Evolutionary conservation across 2,797 vertebrate species (phyloP).

Genomic region (Trichosurus vulpecula): DNA sequence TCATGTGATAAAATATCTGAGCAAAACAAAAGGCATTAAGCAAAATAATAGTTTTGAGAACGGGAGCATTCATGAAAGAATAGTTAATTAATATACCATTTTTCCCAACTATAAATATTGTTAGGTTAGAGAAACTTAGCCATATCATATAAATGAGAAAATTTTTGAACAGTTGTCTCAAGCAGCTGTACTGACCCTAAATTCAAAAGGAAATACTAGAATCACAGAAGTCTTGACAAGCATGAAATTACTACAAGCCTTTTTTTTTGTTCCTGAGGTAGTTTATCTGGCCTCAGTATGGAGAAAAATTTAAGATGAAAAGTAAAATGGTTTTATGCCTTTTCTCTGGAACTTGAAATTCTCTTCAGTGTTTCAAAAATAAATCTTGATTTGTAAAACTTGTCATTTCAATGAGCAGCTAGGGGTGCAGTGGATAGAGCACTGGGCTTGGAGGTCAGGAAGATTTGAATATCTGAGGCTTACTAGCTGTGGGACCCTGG

Average conservation of each 20-base stretch:
- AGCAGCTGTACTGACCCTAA: constrained; percentile 54
- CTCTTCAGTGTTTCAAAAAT: constrained; percentile 46
- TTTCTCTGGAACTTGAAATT: constrained; percentile 48
- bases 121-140: constrained; percentile 25
- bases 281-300: constrained; percentile 47
- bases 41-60: constrained; percentile 43
- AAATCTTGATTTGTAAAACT: constrained; percentile 58
- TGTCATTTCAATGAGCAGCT: constrained; percentile 32
- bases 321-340: constrained; percentile 42
- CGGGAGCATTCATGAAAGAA: constrained; percentile 25
- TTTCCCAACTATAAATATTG: constrained; percentile 37
- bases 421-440: background rate
- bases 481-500: background rate
- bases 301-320: constrained; percentile 64
- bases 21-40: constrained; percentile 32
- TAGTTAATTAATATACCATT: background rate
- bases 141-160: constrained; percentile 31
- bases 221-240: constrained; percentile 36
- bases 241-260: constrained; percentile 55
- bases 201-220: constrained; percentile 56
- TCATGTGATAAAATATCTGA: constrained; percentile 49
- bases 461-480: too few species aligned
- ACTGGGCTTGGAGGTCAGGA: background rate
- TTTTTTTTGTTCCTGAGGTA: constrained; percentile 26
- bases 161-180: constrained; percentile 57